These are phyloP conservation scores for Oreochromis niloticus DNA, from an alignment of 2,113 vertebrate species.

Conservation along the genomic window DNA sequence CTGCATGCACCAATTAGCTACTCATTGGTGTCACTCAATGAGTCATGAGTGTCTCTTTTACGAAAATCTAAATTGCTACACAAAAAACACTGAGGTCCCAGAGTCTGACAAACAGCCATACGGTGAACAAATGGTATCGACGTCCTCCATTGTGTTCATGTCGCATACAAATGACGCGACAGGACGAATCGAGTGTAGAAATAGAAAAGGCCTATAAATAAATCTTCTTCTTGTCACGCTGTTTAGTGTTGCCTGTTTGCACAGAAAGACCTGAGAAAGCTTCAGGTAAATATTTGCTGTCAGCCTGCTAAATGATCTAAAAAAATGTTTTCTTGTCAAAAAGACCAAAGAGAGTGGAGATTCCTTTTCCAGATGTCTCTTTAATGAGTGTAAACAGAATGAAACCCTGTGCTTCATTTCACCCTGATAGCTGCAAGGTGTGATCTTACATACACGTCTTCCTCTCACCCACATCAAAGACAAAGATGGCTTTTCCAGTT, in stretches of 20 bases:
- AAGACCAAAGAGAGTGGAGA: not conserved
- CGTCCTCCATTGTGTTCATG: not conserved
- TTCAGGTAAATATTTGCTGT: constrained; percentile 39
- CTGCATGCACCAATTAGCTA: not conserved
- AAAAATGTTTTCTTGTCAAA: not conserved
- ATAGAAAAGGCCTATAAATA: not conserved
- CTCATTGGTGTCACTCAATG: not conserved
- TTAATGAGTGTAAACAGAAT: not conserved
- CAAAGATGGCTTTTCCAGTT: constrained; percentile 9
- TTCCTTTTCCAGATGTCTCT: constrained; percentile 34
- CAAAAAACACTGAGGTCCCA: not conserved
- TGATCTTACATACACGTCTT: not conserved
- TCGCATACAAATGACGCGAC: not conserved
- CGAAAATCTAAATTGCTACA: not conserved
- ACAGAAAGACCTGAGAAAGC: not conserved
- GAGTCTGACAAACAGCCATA: not conserved
- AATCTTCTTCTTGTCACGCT: not conserved
- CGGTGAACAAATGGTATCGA: not conserved
- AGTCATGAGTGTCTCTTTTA: not conserved
- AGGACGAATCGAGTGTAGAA: not conserved
- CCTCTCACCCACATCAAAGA: constrained; percentile 23
- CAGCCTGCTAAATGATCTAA: not conserved
- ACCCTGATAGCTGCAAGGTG: constrained; percentile 1
- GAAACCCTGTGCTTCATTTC: not conserved
- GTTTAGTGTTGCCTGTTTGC: not conserved